Evolutionary conservation across 2,797 vertebrate genomes (phyloP).

Genomic region (Acanthurus tractus): DNA sequence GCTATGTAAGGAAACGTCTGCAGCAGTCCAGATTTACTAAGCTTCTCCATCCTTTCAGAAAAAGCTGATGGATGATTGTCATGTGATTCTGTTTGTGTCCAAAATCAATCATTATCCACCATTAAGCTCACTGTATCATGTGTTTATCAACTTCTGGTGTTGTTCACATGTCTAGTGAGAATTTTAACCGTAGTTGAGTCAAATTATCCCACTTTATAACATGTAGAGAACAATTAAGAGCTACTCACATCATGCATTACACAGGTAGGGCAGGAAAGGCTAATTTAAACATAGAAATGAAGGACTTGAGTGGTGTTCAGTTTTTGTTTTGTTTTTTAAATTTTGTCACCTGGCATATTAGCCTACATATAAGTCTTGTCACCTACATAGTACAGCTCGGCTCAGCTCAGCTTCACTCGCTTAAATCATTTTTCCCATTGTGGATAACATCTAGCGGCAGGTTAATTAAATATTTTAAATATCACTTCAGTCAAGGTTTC

Average conservation of each 20-base stretch:
- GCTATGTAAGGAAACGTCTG: neutral
- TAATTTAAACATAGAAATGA: neutral
- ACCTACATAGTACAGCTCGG: neutral
- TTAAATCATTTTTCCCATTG: too few species aligned
- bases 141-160: neutral
- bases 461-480: too few species aligned
- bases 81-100: neutral
- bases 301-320: neutral
- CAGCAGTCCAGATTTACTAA: neutral
- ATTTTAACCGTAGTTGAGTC: neutral
- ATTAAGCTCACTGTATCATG: neutral
- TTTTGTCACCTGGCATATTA: neutral
- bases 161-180: neutral
- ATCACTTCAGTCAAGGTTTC: too few species aligned
- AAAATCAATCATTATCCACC: neutral
- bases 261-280: neutral
- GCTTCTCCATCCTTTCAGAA: neutral
- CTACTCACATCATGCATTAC: neutral
- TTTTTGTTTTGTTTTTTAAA: neutral
- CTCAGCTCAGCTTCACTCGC: too few species aligned
- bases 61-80: neutral
- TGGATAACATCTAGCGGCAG: too few species aligned
- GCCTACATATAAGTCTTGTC: neutral
- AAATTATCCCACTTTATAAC: constrained; percentile 2
- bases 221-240: neutral